Evolutionary conservation across 2,797 vertebrate species (phyloP), one percentile per base, ranked within the genome.

Genomic region (Crocidura indochinensis): DNA sequence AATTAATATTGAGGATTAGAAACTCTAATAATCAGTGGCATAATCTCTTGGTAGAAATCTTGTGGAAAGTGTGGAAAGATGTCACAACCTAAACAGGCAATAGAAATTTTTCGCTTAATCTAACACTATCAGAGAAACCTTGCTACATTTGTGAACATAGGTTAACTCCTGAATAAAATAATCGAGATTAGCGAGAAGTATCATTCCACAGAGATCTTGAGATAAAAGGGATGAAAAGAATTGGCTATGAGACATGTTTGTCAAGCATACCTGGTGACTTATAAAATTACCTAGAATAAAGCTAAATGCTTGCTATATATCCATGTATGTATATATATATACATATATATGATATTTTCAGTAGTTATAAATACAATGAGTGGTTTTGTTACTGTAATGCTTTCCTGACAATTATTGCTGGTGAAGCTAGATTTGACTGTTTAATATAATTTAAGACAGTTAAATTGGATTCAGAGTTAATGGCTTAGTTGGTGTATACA

Each of bases 361-460:
- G 67, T 46, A 53, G 20, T 20, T 5, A 73, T 11, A 76, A 60
- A 64, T 65, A 11, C 0, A 64, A 10, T 83, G 8, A 67, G 11
- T 56, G 2, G 1, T 67, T 87, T 77, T 62, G 31, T 64, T 27
- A 74, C 27, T 51, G 10, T 67, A 15, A 27, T 47, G 47, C 3
- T 88, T 19, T 44, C 64, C 67, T 78, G 14, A 83, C 19, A 56
- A 5, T 77, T 78, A 80, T 2, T 73, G 1, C 26, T 65, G 46
- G 26, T 24, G 80, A 85, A 62, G 1, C 11, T 24, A 22, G 22
- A 19, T 19, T 14, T 38, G 5, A 11, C 75, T 89, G 20, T 84
- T 90, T 47, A 78, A 53, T 78, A 82, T 22, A 82, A 68, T 71
- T 75, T 51, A 84, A 76, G 9, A 87, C 27, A 49, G 19, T 11